Percentiles rank a stretch among this genome's conserved stretches.
These are phyloP conservation scores for Platorchestia sp. DNA, from an alignment of 1,140 invertebrate species.

Conservation along the genomic window DNA sequence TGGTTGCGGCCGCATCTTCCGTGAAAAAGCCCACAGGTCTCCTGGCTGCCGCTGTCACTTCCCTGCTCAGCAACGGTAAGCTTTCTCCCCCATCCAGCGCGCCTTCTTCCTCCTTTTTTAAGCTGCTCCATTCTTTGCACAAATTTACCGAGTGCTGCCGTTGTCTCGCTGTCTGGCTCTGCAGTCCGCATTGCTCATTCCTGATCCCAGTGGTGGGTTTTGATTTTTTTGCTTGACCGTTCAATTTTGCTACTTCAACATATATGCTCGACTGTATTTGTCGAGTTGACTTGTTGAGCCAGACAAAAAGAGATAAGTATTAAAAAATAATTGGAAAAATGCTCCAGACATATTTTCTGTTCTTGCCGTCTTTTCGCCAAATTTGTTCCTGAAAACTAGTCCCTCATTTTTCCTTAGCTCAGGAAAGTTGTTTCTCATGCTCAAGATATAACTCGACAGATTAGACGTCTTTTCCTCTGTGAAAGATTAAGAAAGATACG, in stretches of 20 bases:
- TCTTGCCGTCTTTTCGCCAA: not conserved
- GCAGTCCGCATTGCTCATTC: not conserved
- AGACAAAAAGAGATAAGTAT: not conserved
- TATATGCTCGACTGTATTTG: not conserved
- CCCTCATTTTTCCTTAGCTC: not conserved
- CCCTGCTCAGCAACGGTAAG: slow-evolving; percentile 39
- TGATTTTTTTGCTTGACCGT: not conserved
- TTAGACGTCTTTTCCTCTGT: not conserved
- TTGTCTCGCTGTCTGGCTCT: not conserved
- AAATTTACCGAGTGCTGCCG: not conserved
- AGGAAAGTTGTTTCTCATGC: not conserved
- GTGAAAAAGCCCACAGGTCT: slow-evolving; percentile 1
- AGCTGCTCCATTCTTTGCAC: not conserved
- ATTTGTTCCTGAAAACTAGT: not conserved
- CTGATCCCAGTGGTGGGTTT: not conserved
- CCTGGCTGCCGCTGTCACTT: not conserved
- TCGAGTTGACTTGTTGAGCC: not conserved
- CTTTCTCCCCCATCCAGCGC: not conserved
- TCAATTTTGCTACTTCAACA: not conserved
- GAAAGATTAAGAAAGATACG: not conserved
- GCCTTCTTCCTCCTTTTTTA: not conserved
- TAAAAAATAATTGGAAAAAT: not conserved
- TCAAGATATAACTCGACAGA: not conserved
- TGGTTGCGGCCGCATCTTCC: not conserved
- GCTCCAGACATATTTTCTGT: not conserved